Base-by-base conservation (phyloP, 2,888 invertebrate genomes). In the Eilema griseolum region DNA sequence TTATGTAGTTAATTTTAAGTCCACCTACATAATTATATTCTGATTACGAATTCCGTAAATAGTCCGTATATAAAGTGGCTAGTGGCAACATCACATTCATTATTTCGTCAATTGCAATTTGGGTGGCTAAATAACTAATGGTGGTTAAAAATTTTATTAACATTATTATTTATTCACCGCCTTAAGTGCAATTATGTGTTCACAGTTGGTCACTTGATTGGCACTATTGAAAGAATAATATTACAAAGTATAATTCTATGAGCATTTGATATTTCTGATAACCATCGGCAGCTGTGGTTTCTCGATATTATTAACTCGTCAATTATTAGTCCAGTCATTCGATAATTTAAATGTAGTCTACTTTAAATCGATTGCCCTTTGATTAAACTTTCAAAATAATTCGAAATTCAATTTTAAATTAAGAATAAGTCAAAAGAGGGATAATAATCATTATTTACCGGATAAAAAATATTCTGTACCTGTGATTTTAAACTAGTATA, bases 221-320 rank as follows among this genome's bases (percentile, higher is more conserved):
- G 57, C 24, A 60, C 69, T 61, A 33, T 59, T 65, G 62, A 66
- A 78, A 46, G 10, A 66, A 72, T 66, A 57, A 46, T 61, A 64
- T 61, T 70, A 60, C 74, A 80, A 59, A 65, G 8, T 24, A 62
- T 72, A 59, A 61, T 70, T 80, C 77, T 81, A 81, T 78, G 73
- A 82, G 31, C 20, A 59, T 31, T 66, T 66, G 37, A 63, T 16
- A 63, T 59, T 24, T 65, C 37, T 72, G 84, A 86, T 86, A 74
- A 74, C 66, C 73, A 84, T 84, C 78, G 59, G 79, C 84, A 86
- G 84, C 82, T 81, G 83, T 72, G 71, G 76, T 57, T 66, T 66
- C 70, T 66, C 63, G 61, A 70, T 78, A 66, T 41, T 73, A 77
- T 76, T 78, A 70, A 84, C 70, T 78, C 72, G 61, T 75, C 74